Base-by-base conservation (phyloP, 2,888 invertebrate genomes). In the Tanytarsus gracilentus region DNA sequence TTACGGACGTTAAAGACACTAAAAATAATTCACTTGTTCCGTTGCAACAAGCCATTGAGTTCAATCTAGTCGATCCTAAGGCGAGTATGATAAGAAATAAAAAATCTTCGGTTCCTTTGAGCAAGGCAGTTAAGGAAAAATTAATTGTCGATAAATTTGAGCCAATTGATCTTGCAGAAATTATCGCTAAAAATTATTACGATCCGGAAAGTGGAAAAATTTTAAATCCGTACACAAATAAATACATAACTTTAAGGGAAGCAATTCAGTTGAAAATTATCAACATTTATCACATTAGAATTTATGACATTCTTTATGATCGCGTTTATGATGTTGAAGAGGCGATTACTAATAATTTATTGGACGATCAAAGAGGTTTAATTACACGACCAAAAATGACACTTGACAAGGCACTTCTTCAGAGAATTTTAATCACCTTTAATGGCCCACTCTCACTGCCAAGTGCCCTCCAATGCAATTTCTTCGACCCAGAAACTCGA, bases 31-130 rank as follows among this genome's bases (percentile, higher is more conserved):
- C 78, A 63, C 78, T 78, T 63, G 77, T 92, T 27, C 87, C 88
- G 0, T 72, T 97, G 48, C 80, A 83, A 66, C 84, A 87, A 68
- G 91, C 90, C 8, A 83, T 93, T 62, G 78, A 81, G 6, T 71
- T 69, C 3, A 76, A 77, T 39, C 66, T 82, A 14, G 65, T 82
- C 26, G 71, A 77, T 64, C 65, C 76, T 0, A 77, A 77, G 63
- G 75, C 76, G 18, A 77, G 76, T 7, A 69, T 73, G 62, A 66
- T 74, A 9, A 60, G 33, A 9, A 60, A 60, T 27, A 60, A 60
- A 27, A 60, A 60, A 50, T 50, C 60, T 9, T 49, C 60, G 5
- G 61, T 80, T 4, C 70, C 78, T 1, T 67, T 81, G 39, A 72
- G 77, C 62, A 68, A 73, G 51, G 80, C 79, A 5, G 65, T 78